phyloP scores from a whole-genome alignment of 1,140 invertebrate species.

The Macrosteles quadrilineatus region DNA sequence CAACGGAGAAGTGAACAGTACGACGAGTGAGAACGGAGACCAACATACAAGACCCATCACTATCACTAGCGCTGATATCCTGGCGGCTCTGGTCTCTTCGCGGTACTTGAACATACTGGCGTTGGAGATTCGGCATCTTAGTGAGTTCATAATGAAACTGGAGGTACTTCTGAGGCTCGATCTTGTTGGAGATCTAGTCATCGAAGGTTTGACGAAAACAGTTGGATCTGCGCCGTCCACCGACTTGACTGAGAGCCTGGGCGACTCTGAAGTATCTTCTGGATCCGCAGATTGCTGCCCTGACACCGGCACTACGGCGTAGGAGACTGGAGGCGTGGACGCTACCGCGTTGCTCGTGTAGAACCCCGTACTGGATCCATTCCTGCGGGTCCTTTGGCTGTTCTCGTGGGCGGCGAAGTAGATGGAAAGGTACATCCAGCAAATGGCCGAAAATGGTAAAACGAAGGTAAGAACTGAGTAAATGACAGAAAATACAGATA shows the following conservation, averaged over 20 bases:
- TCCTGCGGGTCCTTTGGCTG: slow-evolving; percentile 56
- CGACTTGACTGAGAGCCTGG: slow-evolving; percentile 8
- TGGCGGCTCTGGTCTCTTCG: slow-evolving; percentile 77
- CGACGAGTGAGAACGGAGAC: slow-evolving; percentile 63
- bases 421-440: slow-evolving; percentile 58
- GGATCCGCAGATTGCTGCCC: background rate
- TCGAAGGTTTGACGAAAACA: background rate
- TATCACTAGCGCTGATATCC: slow-evolving; percentile 71
- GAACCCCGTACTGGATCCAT: slow-evolving; percentile 47
- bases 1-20: slow-evolving; percentile 52
- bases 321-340: background rate
- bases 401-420: slow-evolving; percentile 55
- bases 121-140: slow-evolving; percentile 76
- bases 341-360: background rate
- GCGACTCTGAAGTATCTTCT: slow-evolving; percentile 11
- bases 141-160: slow-evolving; percentile 59
- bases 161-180: slow-evolving; percentile 45
- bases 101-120: slow-evolving; percentile 79
- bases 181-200: slow-evolving; percentile 32
- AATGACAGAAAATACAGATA: slow-evolving; percentile 35
- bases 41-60: slow-evolving; percentile 73
- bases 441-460: slow-evolving; percentile 53
- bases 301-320: slow-evolving; percentile 9
- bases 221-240: background rate
- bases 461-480: slow-evolving; percentile 48